A percentile compares a stretch with the other conserved stretches of the same genome.
These are phyloP conservation scores for Meloidogyne exigua DNA, from an alignment of 1,140 invertebrate genomes.

Conservation along the genomic window DNA sequence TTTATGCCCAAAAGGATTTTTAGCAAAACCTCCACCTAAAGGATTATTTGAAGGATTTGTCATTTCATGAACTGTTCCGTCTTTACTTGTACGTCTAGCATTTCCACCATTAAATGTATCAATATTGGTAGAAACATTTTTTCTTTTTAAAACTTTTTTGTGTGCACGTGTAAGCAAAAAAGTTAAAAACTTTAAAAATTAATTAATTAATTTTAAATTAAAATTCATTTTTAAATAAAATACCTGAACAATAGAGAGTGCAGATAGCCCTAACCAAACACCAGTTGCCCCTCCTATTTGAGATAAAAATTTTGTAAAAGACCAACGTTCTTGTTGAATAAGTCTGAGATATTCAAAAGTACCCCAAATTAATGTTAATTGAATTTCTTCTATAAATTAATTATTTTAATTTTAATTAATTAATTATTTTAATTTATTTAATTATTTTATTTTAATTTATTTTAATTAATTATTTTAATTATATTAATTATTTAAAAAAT, in stretches of 20 bases:
- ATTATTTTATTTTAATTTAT: too few species aligned
- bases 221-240: too few species aligned
- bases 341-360: constrained; percentile 43
- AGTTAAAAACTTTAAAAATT: not conserved
- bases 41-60: constrained; percentile 2
- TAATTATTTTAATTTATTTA: too few species aligned
- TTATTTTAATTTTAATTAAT: too few species aligned
- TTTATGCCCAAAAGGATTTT: not conserved
- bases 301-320: constrained; percentile 32
- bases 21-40: not conserved
- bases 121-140: not conserved
- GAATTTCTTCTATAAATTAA: constrained; percentile 26
- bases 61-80: not conserved
- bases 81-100: not conserved
- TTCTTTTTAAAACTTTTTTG: constrained; percentile 1
- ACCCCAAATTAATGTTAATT: constrained; percentile 37
- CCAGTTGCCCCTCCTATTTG: constrained; percentile 41
- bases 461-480: too few species aligned
- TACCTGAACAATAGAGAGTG: constrained; percentile 40
- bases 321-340: constrained; percentile 34
- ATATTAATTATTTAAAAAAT: not conserved
- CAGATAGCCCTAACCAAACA: constrained; percentile 42
- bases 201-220: not conserved
- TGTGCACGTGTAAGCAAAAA: not conserved
- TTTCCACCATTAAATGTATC: not conserved